Conservation (phyloP, 1,140 invertebrate species). For the Mercenaria mercenaria region DNA sequence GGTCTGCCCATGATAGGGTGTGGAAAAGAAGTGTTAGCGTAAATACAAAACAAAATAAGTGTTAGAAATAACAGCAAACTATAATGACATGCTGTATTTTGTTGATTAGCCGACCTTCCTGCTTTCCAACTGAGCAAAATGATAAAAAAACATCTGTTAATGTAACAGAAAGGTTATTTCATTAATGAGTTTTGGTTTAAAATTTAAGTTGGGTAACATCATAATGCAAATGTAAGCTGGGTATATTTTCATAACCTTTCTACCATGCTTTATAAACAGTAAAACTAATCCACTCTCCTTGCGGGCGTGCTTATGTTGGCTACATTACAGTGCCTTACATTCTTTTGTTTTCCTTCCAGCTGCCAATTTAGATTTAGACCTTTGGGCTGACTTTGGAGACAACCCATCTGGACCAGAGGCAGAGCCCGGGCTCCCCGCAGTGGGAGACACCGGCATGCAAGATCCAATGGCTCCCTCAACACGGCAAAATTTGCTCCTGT, state of each 20-base stretch:
- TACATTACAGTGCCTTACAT: conserved; percentile 60
- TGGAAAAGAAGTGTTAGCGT: conserved; percentile 8
- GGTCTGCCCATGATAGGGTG: conserved; percentile 49
- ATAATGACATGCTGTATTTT: conserved; percentile 41
- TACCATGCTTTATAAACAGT: conserved; percentile 35
- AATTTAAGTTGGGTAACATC: not conserved
- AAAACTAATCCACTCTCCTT: conserved; percentile 57
- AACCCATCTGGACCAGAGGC: conserved; percentile 21
- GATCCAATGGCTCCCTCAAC: conserved; percentile 18
- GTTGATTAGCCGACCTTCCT: conserved; percentile 45
- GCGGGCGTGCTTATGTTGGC: not conserved
- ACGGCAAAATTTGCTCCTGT: conserved; percentile 58
- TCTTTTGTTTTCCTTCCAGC: conserved; percentile 63
- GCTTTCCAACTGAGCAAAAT: conserved; percentile 44
- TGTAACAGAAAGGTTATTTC: conserved; percentile 33
- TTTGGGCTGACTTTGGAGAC: conserved; percentile 53
- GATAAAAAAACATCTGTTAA: conserved; percentile 5
- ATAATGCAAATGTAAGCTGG: conserved; percentile 13
- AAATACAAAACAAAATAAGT: conserved; percentile 14
- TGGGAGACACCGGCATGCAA: conserved; percentile 31
- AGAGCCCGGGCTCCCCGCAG: conserved; percentile 12
- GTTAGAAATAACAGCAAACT: not conserved
- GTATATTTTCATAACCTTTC: conserved; percentile 26
- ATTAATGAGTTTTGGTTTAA: conserved; percentile 1
- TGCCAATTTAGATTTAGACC: conserved; percentile 34